Conservation (phyloP, 2,113 vertebrate genomes). For the Gobiocypris rarus region DNA sequence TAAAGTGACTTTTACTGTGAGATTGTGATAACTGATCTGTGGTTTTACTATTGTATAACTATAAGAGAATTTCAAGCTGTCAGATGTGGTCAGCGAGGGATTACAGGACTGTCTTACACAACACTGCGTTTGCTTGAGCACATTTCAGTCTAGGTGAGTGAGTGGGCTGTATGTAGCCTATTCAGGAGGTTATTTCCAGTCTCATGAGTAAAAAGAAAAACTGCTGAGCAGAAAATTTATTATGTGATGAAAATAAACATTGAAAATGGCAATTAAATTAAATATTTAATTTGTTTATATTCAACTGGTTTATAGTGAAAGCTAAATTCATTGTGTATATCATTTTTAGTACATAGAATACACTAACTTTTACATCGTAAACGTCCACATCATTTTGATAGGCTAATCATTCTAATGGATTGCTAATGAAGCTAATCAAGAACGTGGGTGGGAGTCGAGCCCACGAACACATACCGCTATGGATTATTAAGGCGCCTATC, state of each 20-base stretch:
- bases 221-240: background rate
- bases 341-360: background rate
- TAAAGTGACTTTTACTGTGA: slow-evolving; percentile 21
- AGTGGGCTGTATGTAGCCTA: background rate
- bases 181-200: slow-evolving; percentile 14
- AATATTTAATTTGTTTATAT: too few species aligned
- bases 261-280: background rate
- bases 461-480: background rate
- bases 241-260: background rate
- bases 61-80: slow-evolving; percentile 17
- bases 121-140: background rate
- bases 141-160: slow-evolving; percentile 37
- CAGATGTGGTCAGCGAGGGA: slow-evolving; percentile 26
- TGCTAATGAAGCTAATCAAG: background rate
- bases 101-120: slow-evolving; percentile 33
- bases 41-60: slow-evolving; percentile 4
- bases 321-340: background rate
- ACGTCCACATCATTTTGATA: background rate
- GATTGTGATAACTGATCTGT: slow-evolving; percentile 22
- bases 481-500: background rate
- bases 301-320: background rate
- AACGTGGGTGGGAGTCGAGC: background rate
- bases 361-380: background rate
- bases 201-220: background rate
- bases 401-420: background rate